Evolutionary conservation across 30 jellyfish, hydroid and myxozoan species (phyloP).

Genomic region (Sanderia malayensis): DNA sequence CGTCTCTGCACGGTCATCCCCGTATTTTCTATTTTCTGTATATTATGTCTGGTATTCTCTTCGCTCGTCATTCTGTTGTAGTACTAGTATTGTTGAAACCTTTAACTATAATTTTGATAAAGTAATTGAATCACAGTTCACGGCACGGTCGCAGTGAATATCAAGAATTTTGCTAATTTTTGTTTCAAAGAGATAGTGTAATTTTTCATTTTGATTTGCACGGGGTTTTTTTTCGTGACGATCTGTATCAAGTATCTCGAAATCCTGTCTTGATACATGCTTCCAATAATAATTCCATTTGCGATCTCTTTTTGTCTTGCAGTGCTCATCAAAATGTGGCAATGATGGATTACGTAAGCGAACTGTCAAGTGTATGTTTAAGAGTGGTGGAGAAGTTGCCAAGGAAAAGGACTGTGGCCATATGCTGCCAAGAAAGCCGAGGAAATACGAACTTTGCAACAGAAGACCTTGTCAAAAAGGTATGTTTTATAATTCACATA

Average conservation of each 20-base stretch:
- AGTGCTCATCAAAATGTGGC: conserved; percentile 69
- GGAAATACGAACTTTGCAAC: conserved; percentile 46
- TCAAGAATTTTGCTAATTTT: too few species aligned
- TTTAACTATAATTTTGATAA: too few species aligned
- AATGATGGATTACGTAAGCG: conserved; percentile 46
- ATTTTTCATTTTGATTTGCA: background rate
- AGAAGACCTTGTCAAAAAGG: conserved; percentile 42
- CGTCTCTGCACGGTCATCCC: too few species aligned
- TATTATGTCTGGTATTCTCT: too few species aligned
- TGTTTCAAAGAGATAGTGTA: too few species aligned
- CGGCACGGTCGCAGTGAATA: too few species aligned
- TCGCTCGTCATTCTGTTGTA: too few species aligned
- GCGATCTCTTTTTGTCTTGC: background rate
- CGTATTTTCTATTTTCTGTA: too few species aligned
- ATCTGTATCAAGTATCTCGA: background rate
- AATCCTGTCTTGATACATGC: background rate
- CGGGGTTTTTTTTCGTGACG: background rate
- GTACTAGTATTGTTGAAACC: too few species aligned
- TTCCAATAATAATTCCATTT: background rate
- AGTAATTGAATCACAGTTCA: too few species aligned
- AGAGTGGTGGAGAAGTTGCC: conserved; percentile 8
- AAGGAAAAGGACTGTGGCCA: conserved; percentile 32
- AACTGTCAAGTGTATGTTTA: conserved; percentile 43
- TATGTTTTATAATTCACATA: too few species aligned
- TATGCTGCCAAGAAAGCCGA: conserved; percentile 38